Conservation (phyloP, 1,140 invertebrate genomes). For the Drosophila tristis region DNA sequence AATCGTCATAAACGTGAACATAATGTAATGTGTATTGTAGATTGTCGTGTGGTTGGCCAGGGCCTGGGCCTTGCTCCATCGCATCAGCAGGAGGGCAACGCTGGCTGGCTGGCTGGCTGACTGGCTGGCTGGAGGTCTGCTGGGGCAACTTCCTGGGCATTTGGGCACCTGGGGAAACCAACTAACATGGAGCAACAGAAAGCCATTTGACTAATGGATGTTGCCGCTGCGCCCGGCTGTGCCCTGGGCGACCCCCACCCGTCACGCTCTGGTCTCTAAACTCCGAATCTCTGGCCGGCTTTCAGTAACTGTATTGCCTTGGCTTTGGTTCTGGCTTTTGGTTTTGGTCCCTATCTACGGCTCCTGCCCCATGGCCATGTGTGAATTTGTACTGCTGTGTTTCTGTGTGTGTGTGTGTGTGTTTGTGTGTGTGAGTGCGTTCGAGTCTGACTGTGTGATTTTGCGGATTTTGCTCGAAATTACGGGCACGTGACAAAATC, state of each 20-base stretch:
- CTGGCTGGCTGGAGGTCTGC: no score
- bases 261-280: not conserved
- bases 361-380: conserved; percentile 33
- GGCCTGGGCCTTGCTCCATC: not conserved
- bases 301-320: conserved; percentile 65
- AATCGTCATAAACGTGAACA: conserved; percentile 74
- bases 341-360: conserved; percentile 19
- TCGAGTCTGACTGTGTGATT: conserved; percentile 58
- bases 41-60: conserved; percentile 24
- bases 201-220: conserved; percentile 79
- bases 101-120: no score
- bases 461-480: conserved; percentile 71
- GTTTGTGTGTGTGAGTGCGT: conserved; percentile 31
- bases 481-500: conserved; percentile 80
- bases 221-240: conserved; percentile 26
- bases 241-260: not conserved
- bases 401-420: not conserved
- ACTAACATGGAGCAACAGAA: conserved; percentile 59
- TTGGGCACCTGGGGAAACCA: conserved; percentile 42
- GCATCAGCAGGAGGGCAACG: not conserved
- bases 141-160: conserved; percentile 33
- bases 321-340: conserved; percentile 65
- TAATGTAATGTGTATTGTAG: conserved; percentile 50
- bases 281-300: conserved; percentile 52
- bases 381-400: not conserved